Conservation (phyloP, 2,113 vertebrate genomes). For the Anser cygnoides region DNA sequence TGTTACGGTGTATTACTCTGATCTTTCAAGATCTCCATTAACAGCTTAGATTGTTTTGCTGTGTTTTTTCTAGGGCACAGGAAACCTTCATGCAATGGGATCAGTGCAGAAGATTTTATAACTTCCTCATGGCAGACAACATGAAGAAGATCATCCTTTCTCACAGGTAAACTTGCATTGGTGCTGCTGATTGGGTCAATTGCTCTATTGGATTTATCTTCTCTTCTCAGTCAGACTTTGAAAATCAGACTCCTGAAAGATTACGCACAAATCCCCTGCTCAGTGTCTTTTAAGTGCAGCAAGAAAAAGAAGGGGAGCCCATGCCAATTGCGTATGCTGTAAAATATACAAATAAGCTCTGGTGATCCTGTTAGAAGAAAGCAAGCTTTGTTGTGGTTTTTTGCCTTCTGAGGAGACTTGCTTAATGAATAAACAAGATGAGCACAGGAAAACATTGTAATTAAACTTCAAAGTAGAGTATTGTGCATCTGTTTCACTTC, state of each 20-base stretch:
- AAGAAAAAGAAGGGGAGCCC: background rate
- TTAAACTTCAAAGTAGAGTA: constrained; percentile 25
- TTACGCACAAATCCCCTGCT: background rate
- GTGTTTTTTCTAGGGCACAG: constrained; percentile 85
- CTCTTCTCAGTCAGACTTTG: background rate
- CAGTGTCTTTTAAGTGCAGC: background rate
- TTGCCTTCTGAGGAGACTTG: background rate
- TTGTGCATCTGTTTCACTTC: constrained; percentile 57
- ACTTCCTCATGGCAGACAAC: constrained; percentile 99
- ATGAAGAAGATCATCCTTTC: constrained; percentile 99
- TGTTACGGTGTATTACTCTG: constrained; percentile 3
- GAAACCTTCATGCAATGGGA: constrained; percentile 99
- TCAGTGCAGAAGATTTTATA: constrained; percentile 96
- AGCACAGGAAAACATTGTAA: background rate
- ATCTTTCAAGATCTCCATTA: background rate
- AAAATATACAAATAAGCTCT: background rate
- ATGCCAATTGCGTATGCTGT: background rate
- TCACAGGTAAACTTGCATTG: constrained; percentile 83
- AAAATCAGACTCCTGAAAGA: background rate
- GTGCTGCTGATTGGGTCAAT: background rate
- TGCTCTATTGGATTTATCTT: background rate
- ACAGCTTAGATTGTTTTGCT: constrained; percentile 14
- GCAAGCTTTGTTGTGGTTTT: background rate
- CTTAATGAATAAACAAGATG: constrained; percentile 12
- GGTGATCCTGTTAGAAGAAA: background rate